Percentiles rank a stretch among this genome's conserved stretches.
phyloP scores from a whole-genome alignment of 2,888 invertebrate genomes.

The Congeria kusceri region DNA sequence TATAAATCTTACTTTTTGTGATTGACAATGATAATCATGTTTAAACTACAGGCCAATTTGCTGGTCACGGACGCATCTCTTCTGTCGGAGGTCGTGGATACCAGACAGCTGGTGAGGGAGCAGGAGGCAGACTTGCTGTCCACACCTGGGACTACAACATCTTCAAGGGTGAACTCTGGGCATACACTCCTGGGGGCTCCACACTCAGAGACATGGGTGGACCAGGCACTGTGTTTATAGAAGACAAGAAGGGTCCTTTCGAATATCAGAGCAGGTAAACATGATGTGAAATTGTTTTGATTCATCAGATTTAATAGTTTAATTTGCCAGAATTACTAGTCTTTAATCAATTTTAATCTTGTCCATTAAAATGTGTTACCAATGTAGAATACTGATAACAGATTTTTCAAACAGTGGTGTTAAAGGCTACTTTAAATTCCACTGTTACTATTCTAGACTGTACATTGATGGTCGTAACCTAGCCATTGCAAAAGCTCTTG shows the following conservation, averaged over 20 bases:
- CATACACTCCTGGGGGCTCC: conserved; percentile 64
- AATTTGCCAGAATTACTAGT: no score
- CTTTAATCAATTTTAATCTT: no score
- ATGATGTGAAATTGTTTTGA: no score
- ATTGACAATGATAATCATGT: neutral
- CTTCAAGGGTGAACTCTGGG: conserved; percentile 67
- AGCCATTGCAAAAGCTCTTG: conserved; percentile 67
- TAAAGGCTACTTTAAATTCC: neutral
- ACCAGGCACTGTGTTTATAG: conserved; percentile 76
- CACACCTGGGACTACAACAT: conserved; percentile 69
- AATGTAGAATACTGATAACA: no score
- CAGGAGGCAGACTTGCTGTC: conserved; percentile 74
- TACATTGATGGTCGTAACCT: conserved; percentile 72
- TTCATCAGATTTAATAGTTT: neutral
- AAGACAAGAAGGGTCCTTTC: conserved; percentile 64
- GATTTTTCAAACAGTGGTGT: no score
- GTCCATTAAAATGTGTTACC: no score
- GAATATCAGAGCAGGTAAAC: conserved; percentile 44
- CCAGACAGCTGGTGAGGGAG: conserved; percentile 70
- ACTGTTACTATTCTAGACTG: conserved; percentile 54
- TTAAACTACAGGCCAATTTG: conserved; percentile 58
- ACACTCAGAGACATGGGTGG: conserved; percentile 68
- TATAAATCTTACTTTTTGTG: neutral
- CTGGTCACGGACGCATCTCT: conserved; percentile 73
- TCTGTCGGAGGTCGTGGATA: conserved; percentile 71